Evolutionary conservation across 1,140 invertebrate genomes (phyloP), one percentile per base, ranked within the genome.

Genomic region (Bradynema listronoti): DNA sequence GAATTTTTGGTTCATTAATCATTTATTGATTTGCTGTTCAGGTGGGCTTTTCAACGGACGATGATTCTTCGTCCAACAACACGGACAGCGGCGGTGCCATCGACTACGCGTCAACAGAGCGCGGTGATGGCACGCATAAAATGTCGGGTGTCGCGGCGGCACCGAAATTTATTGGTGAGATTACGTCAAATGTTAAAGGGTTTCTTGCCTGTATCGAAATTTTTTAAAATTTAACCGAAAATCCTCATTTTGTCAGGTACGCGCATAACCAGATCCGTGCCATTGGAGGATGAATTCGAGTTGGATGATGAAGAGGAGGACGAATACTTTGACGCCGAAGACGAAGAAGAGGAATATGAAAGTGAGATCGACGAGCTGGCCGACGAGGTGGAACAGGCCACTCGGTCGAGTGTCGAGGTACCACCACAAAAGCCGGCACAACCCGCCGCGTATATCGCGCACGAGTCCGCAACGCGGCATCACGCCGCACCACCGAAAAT

Each of bases 301-400:
- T 60, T 58, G 5, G 69, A 72, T n/a, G 32, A 50, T 11, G 52
- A 61, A 22, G 52, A 58, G n/a, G 63, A 67, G 24, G 65, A 70
- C 25, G 70, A 61, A 25, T 61, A 56, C 11, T 66, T 61, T 29
- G 69, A 71, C 42, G 70, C 56, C 39, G 65, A 65, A 25, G 74
- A 74, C 19, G 75, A 77, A 22, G 70, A 72, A 61, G 60, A 68
- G 42, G 74, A 77, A 50, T 69, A 63, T 52, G 76, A 78, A 34
- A 57, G 61, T 49, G 74, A 77, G 45, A 73, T 77, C 57, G 75
- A 77, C 36, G 74, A 77, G 60, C 51, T 77, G 42, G 74, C 74
- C 22, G 72, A 78, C 32, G 73, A 50, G n/a, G 75, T 77, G 5
- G 47, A 50, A n/a, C 29, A 29, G 9, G 47, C 34, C 5, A 50